Evolutionary conservation across 92 coral and sea anemone species (phyloP).

Genomic region (Porites lobata): DNA sequence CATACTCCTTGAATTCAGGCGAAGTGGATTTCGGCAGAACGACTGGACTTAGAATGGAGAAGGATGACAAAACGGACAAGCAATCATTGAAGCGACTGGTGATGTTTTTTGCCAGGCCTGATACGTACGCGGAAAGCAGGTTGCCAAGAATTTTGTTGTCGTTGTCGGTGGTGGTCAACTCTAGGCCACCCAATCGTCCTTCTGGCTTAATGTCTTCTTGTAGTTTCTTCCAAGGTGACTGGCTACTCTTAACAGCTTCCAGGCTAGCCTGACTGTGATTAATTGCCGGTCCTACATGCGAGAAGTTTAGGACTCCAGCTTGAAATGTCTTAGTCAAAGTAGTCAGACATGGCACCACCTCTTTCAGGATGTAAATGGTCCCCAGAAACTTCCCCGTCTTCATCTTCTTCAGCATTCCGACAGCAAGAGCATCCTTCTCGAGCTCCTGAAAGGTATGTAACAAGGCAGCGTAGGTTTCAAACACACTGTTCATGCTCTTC

Average conservation of each 20-base stretch:
- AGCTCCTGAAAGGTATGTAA: conserved; percentile 44
- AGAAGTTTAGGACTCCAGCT: too few species aligned
- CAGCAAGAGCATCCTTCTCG: conserved; percentile 47
- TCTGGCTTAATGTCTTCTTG: conserved; percentile 50
- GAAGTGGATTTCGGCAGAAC: conserved; percentile 53
- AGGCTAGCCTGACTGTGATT: too few species aligned
- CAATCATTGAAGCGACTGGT: conserved; percentile 57
- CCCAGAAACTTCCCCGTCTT: conserved; percentile 57
- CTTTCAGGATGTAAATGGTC: conserved; percentile 51
- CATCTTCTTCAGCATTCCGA: conserved; percentile 62
- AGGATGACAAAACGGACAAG: conserved; percentile 50
- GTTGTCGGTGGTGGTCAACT: conserved; percentile 52
- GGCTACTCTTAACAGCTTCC: conserved; percentile 1
- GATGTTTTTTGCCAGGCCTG: conserved; percentile 49
- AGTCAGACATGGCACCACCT: conserved; percentile 50
- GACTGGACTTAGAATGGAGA: conserved; percentile 53
- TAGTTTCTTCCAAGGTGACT: conserved; percentile 54
- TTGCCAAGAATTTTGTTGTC: conserved; percentile 47
- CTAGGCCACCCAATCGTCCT: conserved; percentile 46
- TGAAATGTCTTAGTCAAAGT: conserved; percentile 18
- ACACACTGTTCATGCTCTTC: conserved; percentile 6
- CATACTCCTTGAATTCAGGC: conserved; percentile 43
- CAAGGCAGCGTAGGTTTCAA: conserved; percentile 43
- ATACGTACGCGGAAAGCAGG: conserved; percentile 40
- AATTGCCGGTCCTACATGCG: too few species aligned